These are phyloP conservation scores for Plecturocebus donacophilus DNA, from an alignment of 2,113 vertebrate genomes.

Conservation along the genomic window DNA sequence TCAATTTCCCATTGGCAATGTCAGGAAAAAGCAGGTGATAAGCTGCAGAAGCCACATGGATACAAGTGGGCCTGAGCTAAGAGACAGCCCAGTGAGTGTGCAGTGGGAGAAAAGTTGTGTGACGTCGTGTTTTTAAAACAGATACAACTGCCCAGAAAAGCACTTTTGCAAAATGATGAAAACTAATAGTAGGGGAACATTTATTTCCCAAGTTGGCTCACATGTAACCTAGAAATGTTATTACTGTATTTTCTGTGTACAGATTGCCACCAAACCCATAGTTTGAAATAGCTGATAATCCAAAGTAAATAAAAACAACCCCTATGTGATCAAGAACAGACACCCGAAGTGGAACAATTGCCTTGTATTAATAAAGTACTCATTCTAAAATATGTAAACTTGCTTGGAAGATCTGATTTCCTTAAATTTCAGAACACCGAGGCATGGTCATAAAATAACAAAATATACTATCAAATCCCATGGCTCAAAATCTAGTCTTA, in stretches of 20 bases:
- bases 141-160: neutral
- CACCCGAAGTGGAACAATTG: neutral
- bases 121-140: neutral
- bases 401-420: neutral
- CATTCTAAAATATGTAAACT: neutral
- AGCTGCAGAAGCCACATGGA: neutral
- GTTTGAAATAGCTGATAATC: constrained; percentile 30
- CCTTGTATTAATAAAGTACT: neutral
- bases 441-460: neutral
- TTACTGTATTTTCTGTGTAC: neutral
- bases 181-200: neutral
- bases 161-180: constrained; percentile 18
- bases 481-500: neutral
- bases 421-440: constrained; percentile 15
- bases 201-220: constrained; percentile 35
- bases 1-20: neutral
- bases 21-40: neutral
- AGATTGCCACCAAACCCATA: neutral
- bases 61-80: neutral
- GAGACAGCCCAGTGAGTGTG: accelerated
- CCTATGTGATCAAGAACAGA: neutral
- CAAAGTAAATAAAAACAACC: constrained; percentile 19
- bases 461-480: neutral
- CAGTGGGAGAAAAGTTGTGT: neutral
- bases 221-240: constrained; percentile 22